Conservation (phyloP, 92 coral and sea anemone genomes). For the Palythoa grandis region DNA sequence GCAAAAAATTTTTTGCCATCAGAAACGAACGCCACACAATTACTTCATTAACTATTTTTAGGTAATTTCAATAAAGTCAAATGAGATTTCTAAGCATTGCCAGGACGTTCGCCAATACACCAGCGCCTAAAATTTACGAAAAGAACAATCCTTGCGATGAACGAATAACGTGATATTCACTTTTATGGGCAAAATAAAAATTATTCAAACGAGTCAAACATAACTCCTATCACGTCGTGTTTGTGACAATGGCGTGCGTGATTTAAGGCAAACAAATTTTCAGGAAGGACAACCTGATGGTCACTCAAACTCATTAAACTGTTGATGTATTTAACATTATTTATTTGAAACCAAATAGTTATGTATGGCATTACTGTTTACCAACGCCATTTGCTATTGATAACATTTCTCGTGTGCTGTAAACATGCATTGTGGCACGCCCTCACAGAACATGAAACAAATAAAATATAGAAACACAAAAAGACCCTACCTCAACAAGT, state of each 20-base stretch:
- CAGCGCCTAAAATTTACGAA: neutral
- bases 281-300: neutral
- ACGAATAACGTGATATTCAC: neutral
- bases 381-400: neutral
- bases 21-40: too few species aligned
- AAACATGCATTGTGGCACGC: conserved; percentile 35
- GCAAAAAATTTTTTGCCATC: too few species aligned
- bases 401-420: neutral
- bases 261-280: neutral
- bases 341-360: neutral
- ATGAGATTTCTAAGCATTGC: too few species aligned
- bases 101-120: too few species aligned
- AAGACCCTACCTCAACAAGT: conserved; percentile 81
- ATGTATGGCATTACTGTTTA: conserved; percentile 2
- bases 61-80: too few species aligned
- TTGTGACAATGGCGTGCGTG: conserved; percentile 31
- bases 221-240: neutral
- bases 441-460: conserved; percentile 1
- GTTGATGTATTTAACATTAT: neutral
- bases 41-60: too few species aligned
- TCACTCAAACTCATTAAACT: neutral
- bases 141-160: neutral
- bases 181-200: neutral
- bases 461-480: conserved; percentile 14
- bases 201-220: neutral